These are phyloP conservation scores for Pampus argenteus DNA, from an alignment of 2,797 vertebrate genomes.

Conservation along the genomic window DNA sequence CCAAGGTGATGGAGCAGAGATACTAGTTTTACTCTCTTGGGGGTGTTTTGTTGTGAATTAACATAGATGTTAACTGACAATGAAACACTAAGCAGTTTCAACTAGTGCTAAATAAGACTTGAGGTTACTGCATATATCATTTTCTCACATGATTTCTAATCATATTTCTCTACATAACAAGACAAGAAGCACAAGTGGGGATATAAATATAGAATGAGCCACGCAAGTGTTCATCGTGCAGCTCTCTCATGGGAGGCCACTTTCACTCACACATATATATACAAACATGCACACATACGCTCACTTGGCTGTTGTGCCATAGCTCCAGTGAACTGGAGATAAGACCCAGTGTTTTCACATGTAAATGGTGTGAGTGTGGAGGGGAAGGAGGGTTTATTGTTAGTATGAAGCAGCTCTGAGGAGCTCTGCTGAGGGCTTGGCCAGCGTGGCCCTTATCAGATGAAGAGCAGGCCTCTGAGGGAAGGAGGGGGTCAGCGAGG, in stretches of 20 bases:
- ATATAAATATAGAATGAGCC: slow-evolving; percentile 37
- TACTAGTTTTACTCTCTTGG: slow-evolving; percentile 56
- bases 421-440: slow-evolving; percentile 75
- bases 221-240: slow-evolving; percentile 25
- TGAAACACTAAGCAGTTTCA: slow-evolving; percentile 49
- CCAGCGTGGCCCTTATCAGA: slow-evolving; percentile 83
- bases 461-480: slow-evolving; percentile 82
- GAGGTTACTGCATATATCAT: slow-evolving; percentile 19
- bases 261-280: slow-evolving; percentile 38
- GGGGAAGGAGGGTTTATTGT: slow-evolving; percentile 78
- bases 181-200: slow-evolving; percentile 17
- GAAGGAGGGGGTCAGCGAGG: slow-evolving; percentile 67
- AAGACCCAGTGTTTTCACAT: slow-evolving; percentile 85
- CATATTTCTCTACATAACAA: not conserved
- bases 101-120: slow-evolving; percentile 29
- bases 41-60: slow-evolving; percentile 63
- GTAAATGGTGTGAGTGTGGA: slow-evolving; percentile 79
- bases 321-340: slow-evolving; percentile 81
- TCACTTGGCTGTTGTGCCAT: slow-evolving; percentile 72
- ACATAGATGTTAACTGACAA: slow-evolving; percentile 30
- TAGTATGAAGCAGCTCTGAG: slow-evolving; percentile 70
- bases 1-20: slow-evolving; percentile 42
- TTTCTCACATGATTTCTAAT: slow-evolving; percentile 23
- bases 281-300: slow-evolving; percentile 37
- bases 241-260: slow-evolving; percentile 52